Evolutionary conservation across 2,888 invertebrate genomes (phyloP).

Genomic region (Acrocyrtus sp.): DNA sequence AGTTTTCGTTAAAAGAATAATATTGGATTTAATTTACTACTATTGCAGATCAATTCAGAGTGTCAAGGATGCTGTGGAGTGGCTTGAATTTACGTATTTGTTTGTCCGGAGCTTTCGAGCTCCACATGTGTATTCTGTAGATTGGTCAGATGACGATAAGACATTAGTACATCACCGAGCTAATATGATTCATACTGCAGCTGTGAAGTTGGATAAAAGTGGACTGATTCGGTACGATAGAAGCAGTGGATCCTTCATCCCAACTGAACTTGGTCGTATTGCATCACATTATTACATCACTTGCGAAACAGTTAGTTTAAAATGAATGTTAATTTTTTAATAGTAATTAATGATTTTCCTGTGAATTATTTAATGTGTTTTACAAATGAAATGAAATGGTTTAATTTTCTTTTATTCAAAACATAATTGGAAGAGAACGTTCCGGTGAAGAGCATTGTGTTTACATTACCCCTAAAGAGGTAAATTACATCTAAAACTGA

Average conservation of each 20-base stretch:
- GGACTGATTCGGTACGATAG: slow-evolving; percentile 96
- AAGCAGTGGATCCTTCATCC: slow-evolving; percentile 87
- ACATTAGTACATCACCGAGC: slow-evolving; percentile 89
- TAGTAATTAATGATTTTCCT: no score
- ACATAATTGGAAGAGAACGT: slow-evolving; percentile 75
- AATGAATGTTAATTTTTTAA: neutral
- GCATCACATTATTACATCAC: slow-evolving; percentile 99
- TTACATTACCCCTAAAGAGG: slow-evolving; percentile 91
- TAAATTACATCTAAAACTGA: slow-evolving; percentile 7
- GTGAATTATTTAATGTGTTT: no score
- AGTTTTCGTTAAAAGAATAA: neutral
- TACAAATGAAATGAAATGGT: no score
- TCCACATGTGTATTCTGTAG: slow-evolving; percentile 65
- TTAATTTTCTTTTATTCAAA: no score
- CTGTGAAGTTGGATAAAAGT: slow-evolving; percentile 88
- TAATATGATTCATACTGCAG: slow-evolving; percentile 96
- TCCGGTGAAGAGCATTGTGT: slow-evolving; percentile 74
- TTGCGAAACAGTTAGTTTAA: slow-evolving; percentile 76
- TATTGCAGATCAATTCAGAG: slow-evolving; percentile 78
- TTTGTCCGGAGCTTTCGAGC: slow-evolving; percentile 73
- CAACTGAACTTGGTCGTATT: slow-evolving; percentile 96
- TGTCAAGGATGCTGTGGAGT: slow-evolving; percentile 89
- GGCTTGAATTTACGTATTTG: slow-evolving; percentile 96
- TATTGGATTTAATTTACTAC: slow-evolving; percentile 2
- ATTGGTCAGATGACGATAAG: slow-evolving; percentile 83